Base-by-base conservation (phyloP, 1,140 invertebrate genomes). In the Drosophila ananassae region DNA sequence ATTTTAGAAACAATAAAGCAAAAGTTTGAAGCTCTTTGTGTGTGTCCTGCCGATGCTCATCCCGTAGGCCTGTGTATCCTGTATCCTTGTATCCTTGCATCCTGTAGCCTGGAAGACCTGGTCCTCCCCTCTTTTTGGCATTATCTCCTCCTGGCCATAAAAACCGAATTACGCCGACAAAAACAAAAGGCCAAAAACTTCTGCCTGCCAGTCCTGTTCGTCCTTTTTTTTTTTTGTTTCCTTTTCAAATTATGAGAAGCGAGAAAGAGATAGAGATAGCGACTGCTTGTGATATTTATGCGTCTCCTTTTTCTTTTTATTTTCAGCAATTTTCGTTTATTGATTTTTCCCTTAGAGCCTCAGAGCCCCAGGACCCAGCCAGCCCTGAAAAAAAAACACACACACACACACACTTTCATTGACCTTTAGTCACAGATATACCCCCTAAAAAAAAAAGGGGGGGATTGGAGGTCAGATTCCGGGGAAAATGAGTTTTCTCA, bases 1-100 rank as follows among this genome's bases (percentile, higher is more conserved):
- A 84, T 84, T 84, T 85, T 85, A 67, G 82, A 87, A 85, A 81
- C 82, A 85, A 85, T 87, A 85, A 85, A 85, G 73, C 73, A 77
- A 87, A 85, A 85, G 77, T 85, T 84, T 81, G 77, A 4, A 75
- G 74, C 83, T 67, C 73, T 84, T 87, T 87, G 77, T 77, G 73
- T 77, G 73, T 77, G 73, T 77, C 71, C 71, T 73, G 68, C 52
- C 69, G 34, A 60, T 73, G 48, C 55, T 60, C 56, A 21, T 54
- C 69, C 56, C 32, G 10, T 21, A 30, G 41, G 32, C 44, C 54
- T n/a, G 9, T 25, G n/a, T 44, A 13, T 52, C 32, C 34, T 25
- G n/a, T 44, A 13, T 52, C 32, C 34, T 25, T 6, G 5, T 2
- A 7, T 46, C 30, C 30, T 10, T 21, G 34, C 12, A 46, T 8